Percentiles rank a stretch among this genome's conserved stretches.
Evolutionary conservation across 2,888 invertebrate genomes (phyloP).

Genomic region (Apamea crenata): DNA sequence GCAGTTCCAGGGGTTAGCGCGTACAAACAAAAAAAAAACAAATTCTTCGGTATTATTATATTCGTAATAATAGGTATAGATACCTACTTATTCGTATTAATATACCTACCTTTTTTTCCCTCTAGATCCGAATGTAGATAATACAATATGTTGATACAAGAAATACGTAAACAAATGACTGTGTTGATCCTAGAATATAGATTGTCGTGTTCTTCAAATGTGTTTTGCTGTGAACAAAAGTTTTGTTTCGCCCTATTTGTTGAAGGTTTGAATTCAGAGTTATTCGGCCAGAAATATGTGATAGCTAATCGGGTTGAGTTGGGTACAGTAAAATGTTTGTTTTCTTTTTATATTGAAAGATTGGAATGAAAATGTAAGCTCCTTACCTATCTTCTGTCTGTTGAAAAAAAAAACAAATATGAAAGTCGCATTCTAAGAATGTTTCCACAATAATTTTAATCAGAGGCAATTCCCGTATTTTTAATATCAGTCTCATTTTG

Average conservation of each 20-base stretch:
- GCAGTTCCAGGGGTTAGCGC: not conserved
- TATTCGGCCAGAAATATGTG: conserved; percentile 40
- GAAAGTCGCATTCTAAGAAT: not conserved
- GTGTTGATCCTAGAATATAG: conserved; percentile 33
- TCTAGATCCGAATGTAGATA: not conserved
- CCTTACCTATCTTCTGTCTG: not conserved
- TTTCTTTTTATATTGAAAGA: not conserved
- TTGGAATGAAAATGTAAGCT: not conserved
- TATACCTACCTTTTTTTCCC: too few species aligned
- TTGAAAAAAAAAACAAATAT: not conserved
- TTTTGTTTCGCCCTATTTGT: conserved; percentile 10
- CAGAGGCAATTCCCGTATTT: not conserved
- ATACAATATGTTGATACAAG: conserved; percentile 11
- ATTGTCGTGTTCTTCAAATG: conserved; percentile 32
- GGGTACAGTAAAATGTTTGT: not conserved
- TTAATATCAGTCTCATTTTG: not conserved
- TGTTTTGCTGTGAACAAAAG: conserved; percentile 10
- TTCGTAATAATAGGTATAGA: not conserved
- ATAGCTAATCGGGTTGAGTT: conserved; percentile 1
- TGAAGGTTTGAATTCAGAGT: conserved; percentile 23
- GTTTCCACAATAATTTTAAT: not conserved
- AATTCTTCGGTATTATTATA: not conserved
- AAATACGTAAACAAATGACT: conserved; percentile 23
- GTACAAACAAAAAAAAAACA: not conserved
- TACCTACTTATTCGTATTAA: too few species aligned